Conservation (phyloP, 2,888 invertebrate species). For the Drosophila diplacantha region DNA sequence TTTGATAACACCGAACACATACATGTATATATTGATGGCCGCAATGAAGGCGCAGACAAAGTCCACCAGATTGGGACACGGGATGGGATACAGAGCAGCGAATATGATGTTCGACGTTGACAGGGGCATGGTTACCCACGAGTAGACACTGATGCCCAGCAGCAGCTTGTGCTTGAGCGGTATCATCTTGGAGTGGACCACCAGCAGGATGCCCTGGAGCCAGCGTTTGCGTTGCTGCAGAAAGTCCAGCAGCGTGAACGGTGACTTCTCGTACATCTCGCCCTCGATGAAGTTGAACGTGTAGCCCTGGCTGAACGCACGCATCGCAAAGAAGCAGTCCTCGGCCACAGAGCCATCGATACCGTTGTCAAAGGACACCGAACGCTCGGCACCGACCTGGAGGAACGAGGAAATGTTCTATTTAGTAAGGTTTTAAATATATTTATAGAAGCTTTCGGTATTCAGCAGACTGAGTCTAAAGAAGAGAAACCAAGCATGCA, state of each 20-base stretch:
- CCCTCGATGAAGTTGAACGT: slow-evolving; percentile 97
- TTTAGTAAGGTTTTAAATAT: background rate
- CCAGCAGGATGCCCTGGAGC: slow-evolving; percentile 94
- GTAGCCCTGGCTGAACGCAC: slow-evolving; percentile 93
- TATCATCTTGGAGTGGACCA: slow-evolving; percentile 91
- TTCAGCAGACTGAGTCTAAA: background rate
- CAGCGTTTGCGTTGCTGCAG: slow-evolving; percentile 97
- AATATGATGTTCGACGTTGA: slow-evolving; percentile 93
- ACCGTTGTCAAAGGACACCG: slow-evolving; percentile 97
- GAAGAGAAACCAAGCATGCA: background rate
- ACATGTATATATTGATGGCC: slow-evolving; percentile 97
- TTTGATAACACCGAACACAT: slow-evolving; percentile 97
- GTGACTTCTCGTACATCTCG: slow-evolving; percentile 99
- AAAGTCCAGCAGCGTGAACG: slow-evolving; percentile 96
- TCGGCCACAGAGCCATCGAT: slow-evolving; percentile 98
- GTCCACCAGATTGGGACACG: slow-evolving; percentile 89
- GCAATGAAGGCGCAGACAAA: slow-evolving; percentile 93
- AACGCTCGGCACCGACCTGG: slow-evolving; percentile 91
- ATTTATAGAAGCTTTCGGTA: background rate
- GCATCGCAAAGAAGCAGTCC: slow-evolving; percentile 98
- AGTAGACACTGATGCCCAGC: slow-evolving; percentile 92
- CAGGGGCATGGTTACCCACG: slow-evolving; percentile 96
- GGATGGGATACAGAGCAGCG: slow-evolving; percentile 91
- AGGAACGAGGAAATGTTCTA: background rate
- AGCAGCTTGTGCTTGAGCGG: slow-evolving; percentile 88